Percentiles rank a stretch among this genome's conserved stretches.
Evolutionary conservation across 2,113 vertebrate genomes (phyloP).

Genomic region (Canis aureus): DNA sequence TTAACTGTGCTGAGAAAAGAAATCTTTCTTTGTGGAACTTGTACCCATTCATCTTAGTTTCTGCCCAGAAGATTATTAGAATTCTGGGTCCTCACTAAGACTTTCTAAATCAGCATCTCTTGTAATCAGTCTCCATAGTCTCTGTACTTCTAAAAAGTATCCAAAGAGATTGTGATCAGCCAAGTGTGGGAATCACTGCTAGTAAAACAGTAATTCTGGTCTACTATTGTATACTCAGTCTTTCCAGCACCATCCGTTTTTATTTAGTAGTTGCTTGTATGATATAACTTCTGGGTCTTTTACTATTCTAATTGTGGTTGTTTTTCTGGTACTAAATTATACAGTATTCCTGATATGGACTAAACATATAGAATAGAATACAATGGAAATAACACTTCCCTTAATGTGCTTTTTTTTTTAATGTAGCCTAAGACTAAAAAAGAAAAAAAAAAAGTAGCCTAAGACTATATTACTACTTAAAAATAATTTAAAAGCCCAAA

Average conservation of each 20-base stretch:
- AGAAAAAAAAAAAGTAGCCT: background rate
- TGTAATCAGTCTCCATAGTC: background rate
- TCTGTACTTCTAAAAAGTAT: background rate
- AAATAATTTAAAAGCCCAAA: background rate
- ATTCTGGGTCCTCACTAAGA: constrained; percentile 16
- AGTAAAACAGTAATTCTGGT: constrained; percentile 15
- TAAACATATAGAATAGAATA: background rate
- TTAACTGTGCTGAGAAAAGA: constrained; percentile 20
- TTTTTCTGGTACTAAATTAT: background rate
- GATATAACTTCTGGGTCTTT: constrained; percentile 21
- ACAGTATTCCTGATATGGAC: background rate
- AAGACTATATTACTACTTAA: background rate
- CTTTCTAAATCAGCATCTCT: constrained; percentile 18
- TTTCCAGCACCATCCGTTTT: background rate
- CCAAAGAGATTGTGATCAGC: background rate
- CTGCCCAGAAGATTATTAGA: background rate
- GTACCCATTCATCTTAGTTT: background rate
- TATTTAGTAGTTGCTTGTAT: background rate
- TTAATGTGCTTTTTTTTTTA: background rate
- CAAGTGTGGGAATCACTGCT: background rate
- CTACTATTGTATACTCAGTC: background rate
- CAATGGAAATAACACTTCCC: background rate
- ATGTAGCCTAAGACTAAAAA: background rate
- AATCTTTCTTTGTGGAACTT: constrained; percentile 28
- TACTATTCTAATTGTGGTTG: background rate